Percentiles rank a stretch among this genome's conserved stretches.
These are phyloP conservation scores for Rhabdomys dilectus DNA, from an alignment of 2,113 vertebrate genomes.

Conservation along the genomic window DNA sequence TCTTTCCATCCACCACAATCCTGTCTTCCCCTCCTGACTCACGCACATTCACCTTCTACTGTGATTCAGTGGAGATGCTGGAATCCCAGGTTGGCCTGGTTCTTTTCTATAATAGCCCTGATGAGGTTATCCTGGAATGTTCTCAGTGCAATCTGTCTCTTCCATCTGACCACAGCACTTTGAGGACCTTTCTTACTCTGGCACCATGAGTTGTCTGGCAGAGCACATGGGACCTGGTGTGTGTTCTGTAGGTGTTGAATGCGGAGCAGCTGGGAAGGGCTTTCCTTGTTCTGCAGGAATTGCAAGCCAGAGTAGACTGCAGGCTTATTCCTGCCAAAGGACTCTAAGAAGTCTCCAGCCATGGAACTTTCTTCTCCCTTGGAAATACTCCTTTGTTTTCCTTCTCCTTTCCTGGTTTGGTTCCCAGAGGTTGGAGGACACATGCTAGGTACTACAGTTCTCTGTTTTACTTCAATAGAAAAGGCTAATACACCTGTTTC, in stretches of 20 bases:
- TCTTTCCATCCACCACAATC: neutral
- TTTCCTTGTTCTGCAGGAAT: neutral
- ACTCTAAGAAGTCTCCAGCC: neutral
- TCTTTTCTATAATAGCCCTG: neutral
- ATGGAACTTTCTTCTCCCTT: neutral
- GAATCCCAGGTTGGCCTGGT: neutral
- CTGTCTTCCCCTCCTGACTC: neutral
- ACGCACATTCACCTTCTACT: neutral
- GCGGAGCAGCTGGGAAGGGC: neutral
- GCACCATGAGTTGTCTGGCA: neutral
- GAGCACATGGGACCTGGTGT: neutral
- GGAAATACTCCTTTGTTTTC: neutral
- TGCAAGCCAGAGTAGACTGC: neutral
- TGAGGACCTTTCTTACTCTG: neutral
- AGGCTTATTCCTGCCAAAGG: neutral
- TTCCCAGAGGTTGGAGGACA: neutral
- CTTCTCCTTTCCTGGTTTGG: slow-evolving; percentile 3
- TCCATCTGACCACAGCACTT: neutral
- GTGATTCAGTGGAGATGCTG: neutral
- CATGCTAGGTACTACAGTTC: neutral
- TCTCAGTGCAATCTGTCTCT: neutral
- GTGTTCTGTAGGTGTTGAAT: neutral
- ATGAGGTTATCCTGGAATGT: neutral
- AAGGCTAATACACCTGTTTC: neutral
- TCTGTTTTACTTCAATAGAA: neutral